Base-by-base conservation (phyloP, 2,113 vertebrate species). In the Brachyistius frenatus region DNA sequence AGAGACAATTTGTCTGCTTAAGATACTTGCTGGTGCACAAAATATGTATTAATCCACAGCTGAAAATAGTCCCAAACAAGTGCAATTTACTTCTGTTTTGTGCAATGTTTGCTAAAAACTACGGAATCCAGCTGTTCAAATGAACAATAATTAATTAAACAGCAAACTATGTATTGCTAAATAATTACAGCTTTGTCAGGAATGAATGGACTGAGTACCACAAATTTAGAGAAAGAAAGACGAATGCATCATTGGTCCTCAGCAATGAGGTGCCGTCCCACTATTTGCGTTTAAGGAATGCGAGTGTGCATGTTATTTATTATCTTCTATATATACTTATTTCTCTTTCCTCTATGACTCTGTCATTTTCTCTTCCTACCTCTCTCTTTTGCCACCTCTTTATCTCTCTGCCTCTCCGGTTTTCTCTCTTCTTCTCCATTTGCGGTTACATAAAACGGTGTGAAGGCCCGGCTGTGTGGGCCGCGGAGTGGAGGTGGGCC, bases 401-500 rank as follows among this genome's bases (percentile, higher is more conserved):
- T 46, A 7, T 72, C 74, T 66, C 57, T 70, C 64, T 68, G 64
- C 79, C 72, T 83, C 72, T 73, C 73, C 68, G 53, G 39, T 72
- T 77, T 61, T 55, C 68, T 68, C 61, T 76, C 76, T 63, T 83
- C 78, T 68, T 79, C 62, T 74, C 68, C 78, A 37, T 46, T 67
- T 41, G 0, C 14, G 50, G 73, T 92, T 92, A 89, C 61, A 75
- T 91, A 92, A 92, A 84, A 13, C 50, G 69, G 64, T 80, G 89
- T 75, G 80, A 87, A 81, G 86, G 81, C 78, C 60, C 14, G 55
- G 64, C 73, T 86, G 84, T 85, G 91, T 91, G 84, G 91, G 91
- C 90, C 5, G 78, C 23, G 1, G 46, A 62, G 83, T 86, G 85
- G 83, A 89, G 76, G 88, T 89, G 82, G 82, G 75, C 85, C 70